These are phyloP conservation scores for Triplophysa bombifrons DNA, from an alignment of 2,797 vertebrate species.

Conservation along the genomic window DNA sequence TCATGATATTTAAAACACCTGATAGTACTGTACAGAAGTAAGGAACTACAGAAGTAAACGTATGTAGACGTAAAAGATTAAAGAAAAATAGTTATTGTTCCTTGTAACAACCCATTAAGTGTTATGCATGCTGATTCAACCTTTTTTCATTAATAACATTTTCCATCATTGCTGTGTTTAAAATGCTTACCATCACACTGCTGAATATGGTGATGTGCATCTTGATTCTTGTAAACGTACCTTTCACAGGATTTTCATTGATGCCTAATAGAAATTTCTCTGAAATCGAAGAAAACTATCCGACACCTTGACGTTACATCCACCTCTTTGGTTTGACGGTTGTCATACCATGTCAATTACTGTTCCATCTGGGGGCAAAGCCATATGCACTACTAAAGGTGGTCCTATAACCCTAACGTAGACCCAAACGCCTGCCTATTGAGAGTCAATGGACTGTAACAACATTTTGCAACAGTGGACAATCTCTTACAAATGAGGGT, in stretches of 20 bases:
- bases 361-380: slow-evolving; percentile 69
- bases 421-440: slow-evolving; percentile 76
- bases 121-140: neutral
- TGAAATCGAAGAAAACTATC: slow-evolving; percentile 45
- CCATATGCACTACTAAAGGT: slow-evolving; percentile 59
- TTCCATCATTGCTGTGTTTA: no score
- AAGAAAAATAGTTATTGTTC: no score
- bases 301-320: slow-evolving; percentile 53
- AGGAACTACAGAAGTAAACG: no score
- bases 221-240: slow-evolving; percentile 27
- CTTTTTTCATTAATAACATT: neutral
- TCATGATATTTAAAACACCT: no score
- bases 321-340: slow-evolving; percentile 22
- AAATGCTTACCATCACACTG: no score
- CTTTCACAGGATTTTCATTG: slow-evolving; percentile 27
- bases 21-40: no score
- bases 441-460: slow-evolving; percentile 75
- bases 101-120: no score
- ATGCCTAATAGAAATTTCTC: slow-evolving; percentile 46
- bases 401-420: slow-evolving; percentile 70
- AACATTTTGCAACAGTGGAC: slow-evolving; percentile 78
- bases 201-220: neutral
- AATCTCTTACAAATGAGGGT: slow-evolving; percentile 75
- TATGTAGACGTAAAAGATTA: no score
- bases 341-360: slow-evolving; percentile 51